A percentile compares a stretch with the other conserved stretches of the same genome.
phyloP scores from a whole-genome alignment of 2,888 invertebrate species.

The Trileptium ribeirensis region DNA sequence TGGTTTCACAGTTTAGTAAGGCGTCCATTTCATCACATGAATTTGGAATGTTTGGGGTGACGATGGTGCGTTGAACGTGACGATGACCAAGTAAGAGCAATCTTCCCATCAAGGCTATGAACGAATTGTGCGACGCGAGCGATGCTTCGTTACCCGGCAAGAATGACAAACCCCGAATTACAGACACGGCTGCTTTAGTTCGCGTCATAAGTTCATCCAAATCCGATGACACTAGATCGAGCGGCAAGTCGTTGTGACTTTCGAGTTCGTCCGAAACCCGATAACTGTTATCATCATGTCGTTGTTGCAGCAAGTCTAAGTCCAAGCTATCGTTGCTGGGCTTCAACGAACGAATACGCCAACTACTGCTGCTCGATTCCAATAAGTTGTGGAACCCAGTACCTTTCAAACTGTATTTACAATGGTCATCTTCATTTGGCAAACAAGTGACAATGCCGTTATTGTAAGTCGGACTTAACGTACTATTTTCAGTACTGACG shows the following conservation, averaged over 20 bases:
- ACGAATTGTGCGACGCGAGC: constrained; percentile 57
- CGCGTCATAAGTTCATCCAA: constrained; percentile 80
- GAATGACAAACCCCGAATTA: constrained; percentile 90
- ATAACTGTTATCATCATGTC: not conserved
- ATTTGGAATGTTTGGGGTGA: constrained; percentile 62
- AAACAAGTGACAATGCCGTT: too few species aligned
- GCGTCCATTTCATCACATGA: not conserved
- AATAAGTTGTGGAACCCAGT: too few species aligned
- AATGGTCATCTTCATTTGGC: too few species aligned
- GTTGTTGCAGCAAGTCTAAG: too few species aligned
- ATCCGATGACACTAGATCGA: constrained; percentile 74
- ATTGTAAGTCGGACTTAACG: too few species aligned
- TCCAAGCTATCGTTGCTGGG: too few species aligned
- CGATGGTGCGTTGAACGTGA: constrained; percentile 62
- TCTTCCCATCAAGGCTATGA: constrained; percentile 81
- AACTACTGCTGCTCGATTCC: too few species aligned
- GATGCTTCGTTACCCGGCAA: constrained; percentile 84
- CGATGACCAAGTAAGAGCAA: constrained; percentile 82
- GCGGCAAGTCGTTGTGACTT: constrained; percentile 64
- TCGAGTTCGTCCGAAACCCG: constrained; percentile 13
- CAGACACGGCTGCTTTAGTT: constrained; percentile 87
- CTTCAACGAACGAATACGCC: too few species aligned
- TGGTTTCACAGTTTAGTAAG: not conserved
- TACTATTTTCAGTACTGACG: too few species aligned
- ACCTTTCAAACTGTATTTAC: too few species aligned